Evolutionary conservation across 2,797 vertebrate species (phyloP), one percentile per base, ranked within the genome.

Genomic region (Pipistrellus pipistrellus): DNA sequence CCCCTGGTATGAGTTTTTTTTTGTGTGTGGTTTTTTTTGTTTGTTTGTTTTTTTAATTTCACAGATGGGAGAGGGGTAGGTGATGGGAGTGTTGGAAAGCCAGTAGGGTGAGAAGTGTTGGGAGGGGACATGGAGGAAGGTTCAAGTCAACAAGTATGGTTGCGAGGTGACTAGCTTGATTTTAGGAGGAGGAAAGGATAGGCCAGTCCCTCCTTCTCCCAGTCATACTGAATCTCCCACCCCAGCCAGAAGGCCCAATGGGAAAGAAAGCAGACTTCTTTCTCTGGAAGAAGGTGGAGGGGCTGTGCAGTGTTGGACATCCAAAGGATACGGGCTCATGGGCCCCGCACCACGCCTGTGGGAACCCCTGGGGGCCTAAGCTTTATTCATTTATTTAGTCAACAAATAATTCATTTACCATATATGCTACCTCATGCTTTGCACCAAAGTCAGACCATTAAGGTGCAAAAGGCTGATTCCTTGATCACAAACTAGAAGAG

Each of bases 311-410:
- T 51, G 4, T 77, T 64, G 11, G 46, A 76, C 95, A 85, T 51
- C 46, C 32, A 51, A 96, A 88, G 21, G 9, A 8, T 6, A 15
- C 20, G 4, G 46, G 6, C 32, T 62, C 44, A 1, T 13, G 46
- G 32, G 11, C 20, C 27, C 23, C 13, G 8, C 14, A 10, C 12
- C 4, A 1, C 13, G 32, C 13, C 57, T 38, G 14, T 6, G 0
- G 71, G 41, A 91, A 46, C 18, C 57, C 21, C 48, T n/a, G 8
- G 15, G n/a, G 3, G 9, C 53, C 30, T 25, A 44, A 53, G n/a
- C 59, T 48, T 77, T 46, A 53, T 76, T 80, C 18, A 38, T 82
- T 81, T 38, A 71, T 78, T 90, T 53, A 81, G 64, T 91, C 41
- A 72, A 55, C 81, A 75, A 69, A 82, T 21, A 81, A 20, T 72